Conservation (phyloP, 23 tunicate genomes). For the Trididemnum nubilum region DNA sequence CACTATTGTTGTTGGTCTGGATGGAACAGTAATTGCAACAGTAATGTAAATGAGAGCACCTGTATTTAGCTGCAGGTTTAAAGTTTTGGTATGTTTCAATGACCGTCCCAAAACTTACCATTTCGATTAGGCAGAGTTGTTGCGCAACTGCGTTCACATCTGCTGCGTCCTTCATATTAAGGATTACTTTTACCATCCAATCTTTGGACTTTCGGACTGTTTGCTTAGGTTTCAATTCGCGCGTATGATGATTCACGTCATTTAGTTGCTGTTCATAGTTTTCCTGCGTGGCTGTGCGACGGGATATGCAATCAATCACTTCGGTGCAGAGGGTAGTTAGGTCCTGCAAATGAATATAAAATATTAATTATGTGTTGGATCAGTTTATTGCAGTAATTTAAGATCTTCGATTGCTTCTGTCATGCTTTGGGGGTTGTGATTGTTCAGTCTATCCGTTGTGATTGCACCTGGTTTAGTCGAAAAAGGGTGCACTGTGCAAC, state of each 20-base stretch:
- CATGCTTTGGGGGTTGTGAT: too few relatives aligned
- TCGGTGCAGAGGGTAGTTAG: slow-evolving; percentile 52
- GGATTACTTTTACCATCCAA: slow-evolving; percentile 47
- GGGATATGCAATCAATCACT: slow-evolving; percentile 65
- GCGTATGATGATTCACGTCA: slow-evolving; percentile 28
- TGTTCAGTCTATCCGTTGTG: too few relatives aligned
- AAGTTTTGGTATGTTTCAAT: too few relatives aligned
- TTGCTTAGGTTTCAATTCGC: slow-evolving; percentile 32
- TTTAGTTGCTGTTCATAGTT: slow-evolving; percentile 59
- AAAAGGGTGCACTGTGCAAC: too few relatives aligned
- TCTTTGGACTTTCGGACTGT: slow-evolving; percentile 62
- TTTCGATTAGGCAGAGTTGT: slow-evolving; percentile 85
- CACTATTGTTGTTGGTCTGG: too few relatives aligned
- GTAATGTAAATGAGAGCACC: too few relatives aligned
- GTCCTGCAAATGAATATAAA: slow-evolving; percentile 31
- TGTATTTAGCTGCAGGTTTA: too few relatives aligned
- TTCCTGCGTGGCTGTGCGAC: slow-evolving; percentile 60
- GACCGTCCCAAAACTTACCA: too few relatives aligned
- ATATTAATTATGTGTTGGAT: not conserved
- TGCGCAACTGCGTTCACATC: slow-evolving; percentile 80
- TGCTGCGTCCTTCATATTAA: slow-evolving; percentile 65
- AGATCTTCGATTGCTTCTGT: too few relatives aligned
- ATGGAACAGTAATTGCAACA: too few relatives aligned
- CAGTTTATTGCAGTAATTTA: too few relatives aligned
- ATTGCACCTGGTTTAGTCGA: too few relatives aligned